These are phyloP conservation scores for Astyanax mexicanus DNA, from an alignment of 2,797 vertebrate species.

Conservation along the genomic window DNA sequence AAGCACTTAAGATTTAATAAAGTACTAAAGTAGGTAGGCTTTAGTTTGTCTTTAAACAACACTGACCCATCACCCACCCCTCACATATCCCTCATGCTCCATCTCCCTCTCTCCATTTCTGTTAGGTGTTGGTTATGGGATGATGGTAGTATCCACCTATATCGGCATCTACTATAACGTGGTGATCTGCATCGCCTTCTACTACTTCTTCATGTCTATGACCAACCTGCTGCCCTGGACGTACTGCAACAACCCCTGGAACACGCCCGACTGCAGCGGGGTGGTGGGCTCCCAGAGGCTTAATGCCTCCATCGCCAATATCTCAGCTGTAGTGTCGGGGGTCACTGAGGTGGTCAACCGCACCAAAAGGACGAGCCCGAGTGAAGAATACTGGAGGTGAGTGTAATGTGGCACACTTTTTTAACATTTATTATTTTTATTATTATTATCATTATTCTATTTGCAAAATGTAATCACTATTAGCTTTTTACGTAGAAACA, in stretches of 20 bases:
- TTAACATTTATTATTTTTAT: neutral
- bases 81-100: neutral
- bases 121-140: slow-evolving; percentile 93
- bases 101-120: neutral
- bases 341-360: slow-evolving; percentile 82
- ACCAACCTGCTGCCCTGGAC: slow-evolving; percentile 96
- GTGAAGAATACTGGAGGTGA: slow-evolving; percentile 99
- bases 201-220: slow-evolving; percentile 99
- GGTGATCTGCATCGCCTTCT: slow-evolving; percentile 98
- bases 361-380: slow-evolving; percentile 96
- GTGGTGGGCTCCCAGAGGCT: slow-evolving; percentile 76
- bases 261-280: slow-evolving; percentile 87
- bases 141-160: slow-evolving; percentile 99
- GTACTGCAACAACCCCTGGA: slow-evolving; percentile 96
- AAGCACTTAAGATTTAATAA: no score
- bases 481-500: no score
- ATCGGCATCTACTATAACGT: slow-evolving; percentile 99
- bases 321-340: slow-evolving; percentile 68
- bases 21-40: no score
- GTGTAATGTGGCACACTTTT: slow-evolving; percentile 50
- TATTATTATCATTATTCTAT: no score
- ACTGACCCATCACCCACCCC: no score
- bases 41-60: neutral
- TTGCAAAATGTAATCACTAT: no score
- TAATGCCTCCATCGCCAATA: slow-evolving; percentile 75